Conservation (phyloP, 1,140 invertebrate species). For the Schlechtendalia chinensis region DNA sequence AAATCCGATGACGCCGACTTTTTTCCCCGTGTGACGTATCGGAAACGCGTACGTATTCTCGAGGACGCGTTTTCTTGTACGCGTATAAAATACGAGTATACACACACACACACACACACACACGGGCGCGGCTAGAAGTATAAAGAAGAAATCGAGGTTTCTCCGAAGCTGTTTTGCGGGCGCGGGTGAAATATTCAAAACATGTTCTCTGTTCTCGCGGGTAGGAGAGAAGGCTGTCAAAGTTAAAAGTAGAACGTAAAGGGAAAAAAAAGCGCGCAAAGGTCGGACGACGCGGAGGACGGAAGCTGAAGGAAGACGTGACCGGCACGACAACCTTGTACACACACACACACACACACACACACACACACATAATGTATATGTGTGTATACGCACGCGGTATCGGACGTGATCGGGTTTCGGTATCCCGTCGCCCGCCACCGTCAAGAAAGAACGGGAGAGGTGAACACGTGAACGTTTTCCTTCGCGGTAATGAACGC, state of each 20-base stretch:
- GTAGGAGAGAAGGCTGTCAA: slow-evolving; percentile 24
- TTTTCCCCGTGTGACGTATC: neutral
- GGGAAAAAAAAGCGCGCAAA: slow-evolving; percentile 37
- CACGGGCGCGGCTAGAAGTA: neutral
- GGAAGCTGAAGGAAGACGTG: slow-evolving; percentile 40
- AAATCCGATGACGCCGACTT: neutral
- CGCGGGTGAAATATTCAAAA: slow-evolving; percentile 49
- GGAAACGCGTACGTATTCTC: neutral
- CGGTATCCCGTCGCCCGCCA: slow-evolving; percentile 39
- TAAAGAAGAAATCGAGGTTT: slow-evolving; percentile 46
- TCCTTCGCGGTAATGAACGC: slow-evolving; percentile 41
- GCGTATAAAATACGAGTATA: no score
- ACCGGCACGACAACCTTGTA: slow-evolving; percentile 47
- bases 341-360: no score
- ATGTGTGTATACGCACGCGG: no score
- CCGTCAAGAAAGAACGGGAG: neutral
- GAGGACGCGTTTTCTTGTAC: slow-evolving; percentile 34
- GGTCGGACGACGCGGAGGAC: neutral
- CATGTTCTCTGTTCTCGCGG: slow-evolving; percentile 21
- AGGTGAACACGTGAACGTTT: slow-evolving; percentile 31
- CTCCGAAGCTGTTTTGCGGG: slow-evolving; percentile 27
- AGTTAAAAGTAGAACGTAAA: slow-evolving; percentile 46
- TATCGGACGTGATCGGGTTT: slow-evolving; percentile 49
- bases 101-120: neutral
- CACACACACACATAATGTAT: no score